Conservation (phyloP, 2,113 vertebrate species). For the Microcebus griseorufus region DNA sequence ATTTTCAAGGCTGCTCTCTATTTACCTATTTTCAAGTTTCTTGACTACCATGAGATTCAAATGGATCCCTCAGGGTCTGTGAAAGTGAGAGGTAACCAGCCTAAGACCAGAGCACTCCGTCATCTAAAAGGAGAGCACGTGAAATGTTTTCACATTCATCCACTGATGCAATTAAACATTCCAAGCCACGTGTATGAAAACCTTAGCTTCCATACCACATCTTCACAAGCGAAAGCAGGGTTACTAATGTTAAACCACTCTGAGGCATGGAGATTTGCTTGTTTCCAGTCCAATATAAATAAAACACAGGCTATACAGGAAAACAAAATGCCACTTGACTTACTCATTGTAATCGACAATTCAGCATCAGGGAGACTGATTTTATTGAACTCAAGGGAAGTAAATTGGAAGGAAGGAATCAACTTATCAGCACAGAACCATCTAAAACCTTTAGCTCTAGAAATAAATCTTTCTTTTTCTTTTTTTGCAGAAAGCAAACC, state of each 20-base stretch:
- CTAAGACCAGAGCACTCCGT: not conserved
- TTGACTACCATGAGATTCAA: not conserved
- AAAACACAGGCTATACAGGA: not conserved
- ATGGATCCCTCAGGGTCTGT: not conserved
- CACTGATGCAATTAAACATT: not conserved
- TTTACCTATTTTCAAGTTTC: not conserved
- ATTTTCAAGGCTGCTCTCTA: not conserved
- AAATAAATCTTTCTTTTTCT: slow-evolving; percentile 60
- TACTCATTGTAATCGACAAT: slow-evolving; percentile 41
- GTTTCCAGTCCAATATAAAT: slow-evolving; percentile 48
- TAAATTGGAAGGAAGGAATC: not conserved
- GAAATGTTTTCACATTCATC: not conserved
- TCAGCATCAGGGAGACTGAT: not conserved
- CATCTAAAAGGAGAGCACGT: not conserved
- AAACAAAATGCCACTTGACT: slow-evolving; percentile 48
- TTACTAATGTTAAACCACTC: not conserved
- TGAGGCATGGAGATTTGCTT: slow-evolving; percentile 7
- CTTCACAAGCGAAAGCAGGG: not conserved
- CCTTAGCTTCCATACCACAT: not conserved
- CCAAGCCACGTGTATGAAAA: not conserved
- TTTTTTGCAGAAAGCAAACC: slow-evolving; percentile 92
- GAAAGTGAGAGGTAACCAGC: not conserved
- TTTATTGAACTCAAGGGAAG: slow-evolving; percentile 15
- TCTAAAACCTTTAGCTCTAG: slow-evolving; percentile 11
- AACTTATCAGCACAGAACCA: not conserved